Conservation (phyloP, 2,888 invertebrate species). For the Leptinotarsa rubiginosa region DNA sequence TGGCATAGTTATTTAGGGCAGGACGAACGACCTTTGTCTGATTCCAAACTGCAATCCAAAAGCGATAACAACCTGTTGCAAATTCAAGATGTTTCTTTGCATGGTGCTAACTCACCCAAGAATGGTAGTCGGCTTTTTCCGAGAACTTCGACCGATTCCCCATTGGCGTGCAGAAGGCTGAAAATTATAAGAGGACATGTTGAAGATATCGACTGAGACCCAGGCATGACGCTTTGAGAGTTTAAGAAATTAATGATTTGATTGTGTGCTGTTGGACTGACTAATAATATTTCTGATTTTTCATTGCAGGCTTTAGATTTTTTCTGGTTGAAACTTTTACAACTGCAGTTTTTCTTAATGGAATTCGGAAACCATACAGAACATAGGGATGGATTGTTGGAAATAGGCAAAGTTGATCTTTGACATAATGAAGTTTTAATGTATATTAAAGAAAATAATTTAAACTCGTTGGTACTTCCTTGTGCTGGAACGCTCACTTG, state of each 20-base stretch:
- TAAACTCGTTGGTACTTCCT: too few relatives aligned
- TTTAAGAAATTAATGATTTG: constrained; percentile 32
- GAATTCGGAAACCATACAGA: not conserved
- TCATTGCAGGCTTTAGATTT: not conserved
- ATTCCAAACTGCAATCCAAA: constrained; percentile 56
- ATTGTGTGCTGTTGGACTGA: constrained; percentile 36
- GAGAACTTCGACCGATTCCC: constrained; percentile 52
- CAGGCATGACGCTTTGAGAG: constrained; percentile 50
- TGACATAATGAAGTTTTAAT: too few relatives aligned
- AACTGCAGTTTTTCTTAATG: not conserved
- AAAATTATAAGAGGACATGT: constrained; percentile 56
- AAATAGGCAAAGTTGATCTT: too few relatives aligned
- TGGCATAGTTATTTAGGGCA: constrained; percentile 52
- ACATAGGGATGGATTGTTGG: too few relatives aligned
- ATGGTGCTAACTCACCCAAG: constrained; percentile 31
- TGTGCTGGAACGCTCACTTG: too few relatives aligned
- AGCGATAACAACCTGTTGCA: constrained; percentile 55
- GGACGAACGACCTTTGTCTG: constrained; percentile 32
- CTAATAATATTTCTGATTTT: constrained; percentile 28
- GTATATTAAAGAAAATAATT: too few relatives aligned
- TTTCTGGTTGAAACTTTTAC: not conserved
- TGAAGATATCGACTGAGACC: constrained; percentile 53
- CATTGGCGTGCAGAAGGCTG: constrained; percentile 53
- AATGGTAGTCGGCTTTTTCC: constrained; percentile 51
- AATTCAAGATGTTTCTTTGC: constrained; percentile 28